Evolutionary conservation across 1,140 invertebrate genomes (phyloP).

Genomic region (Pentalonia nigronervosa): DNA sequence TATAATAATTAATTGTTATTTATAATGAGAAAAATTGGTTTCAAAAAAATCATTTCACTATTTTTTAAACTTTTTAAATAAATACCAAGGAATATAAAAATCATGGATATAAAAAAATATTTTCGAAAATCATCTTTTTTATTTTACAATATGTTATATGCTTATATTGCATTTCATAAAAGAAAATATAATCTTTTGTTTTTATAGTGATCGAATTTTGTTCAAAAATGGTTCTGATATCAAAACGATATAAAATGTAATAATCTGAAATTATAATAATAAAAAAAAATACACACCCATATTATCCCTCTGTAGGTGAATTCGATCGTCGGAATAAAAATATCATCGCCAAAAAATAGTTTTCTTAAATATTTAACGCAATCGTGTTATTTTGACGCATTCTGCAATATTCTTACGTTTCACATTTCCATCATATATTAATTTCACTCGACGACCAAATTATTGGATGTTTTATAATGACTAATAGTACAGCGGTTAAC

Average conservation of each 20-base stretch:
- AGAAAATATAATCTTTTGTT: background rate
- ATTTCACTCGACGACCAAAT: background rate
- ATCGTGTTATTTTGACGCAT: background rate
- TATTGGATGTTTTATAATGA: too few relatives aligned
- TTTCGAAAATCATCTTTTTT: background rate
- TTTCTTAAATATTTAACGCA: background rate
- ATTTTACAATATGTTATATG: background rate
- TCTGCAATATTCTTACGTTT: background rate
- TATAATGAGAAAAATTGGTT: background rate
- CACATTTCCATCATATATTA: background rate
- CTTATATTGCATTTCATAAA: background rate
- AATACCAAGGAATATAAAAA: background rate
- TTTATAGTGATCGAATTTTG: background rate
- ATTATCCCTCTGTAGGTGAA: background rate
- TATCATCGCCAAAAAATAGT: background rate
- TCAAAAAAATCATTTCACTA: too few relatives aligned
- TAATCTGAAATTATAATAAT: constrained; percentile 5
- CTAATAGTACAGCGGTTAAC: background rate
- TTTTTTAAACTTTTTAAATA: background rate
- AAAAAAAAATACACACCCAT: constrained; percentile 1
- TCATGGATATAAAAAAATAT: background rate
- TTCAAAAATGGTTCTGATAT: constrained; percentile 4
- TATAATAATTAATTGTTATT: background rate
- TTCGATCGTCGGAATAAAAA: background rate
- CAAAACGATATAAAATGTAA: constrained; percentile 2